Evolutionary conservation across 2,113 vertebrate species (phyloP), one percentile per base, ranked within the genome.

Genomic region (Ciconia stormi): DNA sequence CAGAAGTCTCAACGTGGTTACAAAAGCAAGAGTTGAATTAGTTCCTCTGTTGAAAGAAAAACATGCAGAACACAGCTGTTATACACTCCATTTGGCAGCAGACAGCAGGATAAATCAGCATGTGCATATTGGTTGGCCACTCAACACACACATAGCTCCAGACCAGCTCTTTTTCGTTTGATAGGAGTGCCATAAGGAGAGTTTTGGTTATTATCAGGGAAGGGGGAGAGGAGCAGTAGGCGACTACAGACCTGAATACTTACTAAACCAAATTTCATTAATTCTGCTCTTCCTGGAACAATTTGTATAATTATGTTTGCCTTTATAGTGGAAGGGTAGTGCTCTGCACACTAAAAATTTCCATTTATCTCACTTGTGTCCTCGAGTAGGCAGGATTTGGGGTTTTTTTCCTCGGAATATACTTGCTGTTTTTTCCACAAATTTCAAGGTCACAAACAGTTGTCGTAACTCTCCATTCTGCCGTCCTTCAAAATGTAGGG

Each of bases 221-320:
- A 82, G 23, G 10, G 17, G 42, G n/a, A 94, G 89, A 94, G 36
- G 2, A 96, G 62, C 36, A 90, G 52, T 40, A 78, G 47, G 59
- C n/a, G 42, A 89, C 69, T 79, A 82, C 87, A 87, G 81, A 44
- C 18, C 47, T 84, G 94, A 87, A 63, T 74, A 65, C n/a, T 89
- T 78, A 89, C 66, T 91, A 87, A 89, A 89, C 13, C 6, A 91
- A 84, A 94, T 96, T 89, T 91, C 55, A 87, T 96, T 95, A 96
- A 94, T 92, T 81, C 47, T 78, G 25, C n/a, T 93, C 47, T 96
- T 95, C 83, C 89, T 84, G 94, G 89, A 96, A 97, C 69, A 87
- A 87, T 89, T 52, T 84, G 59, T 93, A 17, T 91, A 96, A 97
- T 95, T 91, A 63, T 4, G 3, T 91, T 94, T 95, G 72, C 34